Evolutionary conservation across 1,140 invertebrate species (phyloP), one percentile per base, ranked within the genome.

Genomic region (Euschistus heros): DNA sequence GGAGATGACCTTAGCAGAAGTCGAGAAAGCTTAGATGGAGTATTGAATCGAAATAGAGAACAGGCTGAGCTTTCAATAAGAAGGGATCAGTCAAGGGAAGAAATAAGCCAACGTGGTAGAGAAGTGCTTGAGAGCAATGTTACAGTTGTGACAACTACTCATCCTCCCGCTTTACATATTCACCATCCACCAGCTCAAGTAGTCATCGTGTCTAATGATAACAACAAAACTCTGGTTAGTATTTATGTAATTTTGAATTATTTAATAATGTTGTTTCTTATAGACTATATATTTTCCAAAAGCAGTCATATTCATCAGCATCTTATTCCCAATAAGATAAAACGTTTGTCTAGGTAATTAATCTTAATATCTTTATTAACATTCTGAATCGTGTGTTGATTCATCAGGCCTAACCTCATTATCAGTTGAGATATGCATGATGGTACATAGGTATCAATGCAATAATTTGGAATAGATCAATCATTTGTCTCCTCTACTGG

Each of bases 201-300:
- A 20, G 81, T 89, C 0, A 88, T 90, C 26, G 85, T 90, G 3
- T 82, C 87, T 0, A 88, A 89, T 65, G 86, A 86, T 68, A 81
- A 80, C 1, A 87, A 86, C 68, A 86, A 86, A 74, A 86, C 85
- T 3, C 81, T 79, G 67, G 76, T 81, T 5, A 76, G 66, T 60
- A 24, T 26, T 26, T 33, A 30, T 30, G 3, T 30, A 30, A 37
- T 37, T 37, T 6, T 37, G 6, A 37, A 37, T 37, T 13, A 37
- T 37, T 37, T 37, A 37, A 10, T 37, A 30, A 67, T 62, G 60
- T 66, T 18, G 68, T 68, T 57, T 55, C 65, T n/a, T n/a, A n/a
- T n/a, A n/a, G n/a, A n/a, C n/a, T n/a, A n/a, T n/a, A n/a, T n/a
- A n/a, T n/a, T n/a, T n/a, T n/a, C n/a, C n/a, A n/a, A n/a, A n/a